Evolutionary conservation across 2,113 vertebrate species (phyloP).

Genomic region (Nothobranchius kuhntae): DNA sequence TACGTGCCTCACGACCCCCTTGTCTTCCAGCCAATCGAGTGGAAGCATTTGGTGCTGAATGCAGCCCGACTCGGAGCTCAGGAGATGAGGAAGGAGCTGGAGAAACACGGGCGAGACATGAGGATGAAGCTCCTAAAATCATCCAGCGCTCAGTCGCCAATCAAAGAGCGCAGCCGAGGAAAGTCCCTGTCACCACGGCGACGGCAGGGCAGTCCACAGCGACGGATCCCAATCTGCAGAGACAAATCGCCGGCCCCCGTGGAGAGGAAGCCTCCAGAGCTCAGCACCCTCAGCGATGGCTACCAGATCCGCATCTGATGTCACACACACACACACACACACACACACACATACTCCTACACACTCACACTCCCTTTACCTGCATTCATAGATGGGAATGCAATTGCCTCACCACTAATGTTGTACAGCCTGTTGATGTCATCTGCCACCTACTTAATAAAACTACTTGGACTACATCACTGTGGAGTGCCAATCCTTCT

Average conservation of each 20-base stretch:
- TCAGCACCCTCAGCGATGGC: constrained; percentile 88
- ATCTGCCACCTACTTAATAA: no score
- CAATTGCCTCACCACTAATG: no score
- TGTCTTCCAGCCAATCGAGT: constrained; percentile 95
- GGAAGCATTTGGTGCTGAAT: constrained; percentile 94
- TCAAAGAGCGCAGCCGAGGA: constrained; percentile 88
- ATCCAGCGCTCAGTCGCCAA: constrained; percentile 90
- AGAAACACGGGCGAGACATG: constrained; percentile 95
- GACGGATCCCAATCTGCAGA: constrained; percentile 80
- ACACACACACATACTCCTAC: constrained; percentile 82
- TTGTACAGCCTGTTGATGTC: no score
- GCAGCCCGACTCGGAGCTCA: constrained; percentile 84
- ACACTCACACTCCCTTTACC: no score
- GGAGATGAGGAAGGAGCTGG: constrained; percentile 92
- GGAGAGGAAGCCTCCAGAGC: constrained; percentile 87
- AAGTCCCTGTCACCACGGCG: constrained; percentile 92
- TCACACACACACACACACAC: neutral
- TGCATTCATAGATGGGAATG: no score
- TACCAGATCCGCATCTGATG: constrained; percentile 94
- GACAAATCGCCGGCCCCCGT: constrained; percentile 92
- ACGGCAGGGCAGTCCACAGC: constrained; percentile 84
- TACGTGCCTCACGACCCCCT: constrained; percentile 94
- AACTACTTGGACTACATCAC: no score
- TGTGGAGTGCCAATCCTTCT: no score
- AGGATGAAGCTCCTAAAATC: constrained; percentile 98